Conservation (phyloP, 1,140 invertebrate species). For the Diabrotica virgifera region DNA sequence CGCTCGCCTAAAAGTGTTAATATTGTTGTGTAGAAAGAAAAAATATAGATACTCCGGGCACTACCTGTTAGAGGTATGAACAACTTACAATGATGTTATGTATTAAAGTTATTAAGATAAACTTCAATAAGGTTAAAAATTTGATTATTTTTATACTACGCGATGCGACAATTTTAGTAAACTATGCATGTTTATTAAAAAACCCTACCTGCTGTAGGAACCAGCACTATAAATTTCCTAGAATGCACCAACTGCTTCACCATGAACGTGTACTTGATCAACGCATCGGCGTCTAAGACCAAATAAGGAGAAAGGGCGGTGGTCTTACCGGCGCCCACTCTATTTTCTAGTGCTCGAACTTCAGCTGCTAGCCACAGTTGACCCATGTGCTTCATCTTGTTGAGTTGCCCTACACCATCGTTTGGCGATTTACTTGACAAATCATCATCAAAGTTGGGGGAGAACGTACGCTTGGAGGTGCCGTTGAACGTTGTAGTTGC, state of each 20-base stretch:
- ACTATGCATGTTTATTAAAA: background rate
- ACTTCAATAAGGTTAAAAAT: no score
- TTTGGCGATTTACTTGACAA: background rate
- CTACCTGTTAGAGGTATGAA: no score
- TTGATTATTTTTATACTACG: no score
- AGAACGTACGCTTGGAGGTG: conserved; percentile 9
- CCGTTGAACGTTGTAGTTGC: background rate
- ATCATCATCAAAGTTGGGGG: background rate
- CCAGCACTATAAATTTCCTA: conserved; percentile 75
- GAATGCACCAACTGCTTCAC: conserved; percentile 75
- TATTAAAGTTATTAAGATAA: no score
- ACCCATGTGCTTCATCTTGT: conserved; percentile 55
- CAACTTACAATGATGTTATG: no score
- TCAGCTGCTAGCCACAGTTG: conserved; percentile 57
- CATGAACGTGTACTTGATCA: conserved; percentile 67
- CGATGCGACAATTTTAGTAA: background rate
- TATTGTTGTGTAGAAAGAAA: no score
- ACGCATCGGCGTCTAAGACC: conserved; percentile 68
- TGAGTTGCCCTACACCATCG: conserved; percentile 38
- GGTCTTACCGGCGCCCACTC: conserved; percentile 43
- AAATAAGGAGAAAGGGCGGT: conserved; percentile 68
- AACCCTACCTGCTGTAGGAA: conserved; percentile 69
- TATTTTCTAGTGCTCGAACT: conserved; percentile 57
- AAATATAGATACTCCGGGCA: no score
- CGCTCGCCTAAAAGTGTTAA: no score